Evolutionary conservation across 2,797 vertebrate genomes (phyloP).

Genomic region (Peromyscus melanophrys): DNA sequence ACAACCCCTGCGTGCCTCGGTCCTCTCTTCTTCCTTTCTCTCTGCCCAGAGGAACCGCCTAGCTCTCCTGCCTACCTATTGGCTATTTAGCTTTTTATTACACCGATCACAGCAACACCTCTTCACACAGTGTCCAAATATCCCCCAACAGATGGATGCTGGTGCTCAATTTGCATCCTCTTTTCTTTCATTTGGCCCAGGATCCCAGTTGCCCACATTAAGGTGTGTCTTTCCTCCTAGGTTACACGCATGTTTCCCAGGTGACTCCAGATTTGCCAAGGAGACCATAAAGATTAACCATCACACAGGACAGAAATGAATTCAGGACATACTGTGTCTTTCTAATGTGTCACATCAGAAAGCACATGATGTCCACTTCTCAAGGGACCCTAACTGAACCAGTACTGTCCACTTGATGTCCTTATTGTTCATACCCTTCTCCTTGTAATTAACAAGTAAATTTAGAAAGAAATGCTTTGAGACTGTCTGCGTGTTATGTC

Average conservation of each 20-base stretch:
- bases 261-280: not conserved
- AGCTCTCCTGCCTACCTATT: not conserved
- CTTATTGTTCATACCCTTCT: not conserved
- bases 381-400: not conserved
- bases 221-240: not conserved
- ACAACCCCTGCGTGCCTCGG: not conserved
- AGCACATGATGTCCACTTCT: not conserved
- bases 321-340: not conserved
- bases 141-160: not conserved
- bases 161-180: not conserved
- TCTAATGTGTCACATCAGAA: not conserved
- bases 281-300: not conserved
- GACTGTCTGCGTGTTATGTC: not conserved
- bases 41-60: not conserved
- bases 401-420: not conserved
- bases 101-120: not conserved
- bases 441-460: conserved; percentile 14
- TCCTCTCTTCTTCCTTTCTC: not conserved
- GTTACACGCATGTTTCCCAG: not conserved
- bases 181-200: not conserved
- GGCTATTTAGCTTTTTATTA: not conserved
- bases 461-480: not conserved
- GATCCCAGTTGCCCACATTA: not conserved
- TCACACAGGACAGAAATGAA: not conserved
- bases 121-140: not conserved